Evolutionary conservation across 2,888 invertebrate species (phyloP), one percentile per base, ranked within the genome.

Genomic region (Drosophila histrio): DNA sequence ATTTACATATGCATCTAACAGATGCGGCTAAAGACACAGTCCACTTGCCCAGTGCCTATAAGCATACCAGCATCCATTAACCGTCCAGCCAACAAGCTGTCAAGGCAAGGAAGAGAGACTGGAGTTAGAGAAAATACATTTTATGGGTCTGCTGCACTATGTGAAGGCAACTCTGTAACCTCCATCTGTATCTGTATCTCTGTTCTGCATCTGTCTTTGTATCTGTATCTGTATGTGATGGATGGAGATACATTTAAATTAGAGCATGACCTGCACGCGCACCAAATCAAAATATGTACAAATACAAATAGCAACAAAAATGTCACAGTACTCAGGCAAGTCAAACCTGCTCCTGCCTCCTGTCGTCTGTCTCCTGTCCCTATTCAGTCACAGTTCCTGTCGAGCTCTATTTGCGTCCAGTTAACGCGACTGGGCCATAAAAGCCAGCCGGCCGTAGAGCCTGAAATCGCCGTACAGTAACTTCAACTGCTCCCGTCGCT

Each of bases 321-420:
- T 82, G 82, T 75, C 72, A 74, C 53, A 41, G 69, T 46, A 54
- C 71, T 70, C 63, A 49, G 36, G 34, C 24, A 17, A 28, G 17
- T 17, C 44, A 28, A 28, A 28, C 30, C 66, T 38, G 39, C 24
- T 39, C 43, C 57, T 36, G 32, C 17, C 8, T 28, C 9, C 56
- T 36, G 8, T 7, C 21, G 26, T 3, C 49, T 30, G 15, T n/a
- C 22, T 24, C 22, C 24, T 19, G 41, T 49, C 38, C 52, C 34
- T 39, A 22, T 24, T 13, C 43, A 52, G 50, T 61, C 53, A 36
- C 44, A 44, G 47, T 67, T 69, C 76, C 77, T 74, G 71, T 56
- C 59, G 83, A 60, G 80, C 77, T 78, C 79, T 85, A 85, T 87
- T 85, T 85, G 76, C 80, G 85, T 87, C 78, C 87, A 87, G 84